Conservation (phyloP, 2,113 vertebrate genomes). For the Semnornis frantzii region DNA sequence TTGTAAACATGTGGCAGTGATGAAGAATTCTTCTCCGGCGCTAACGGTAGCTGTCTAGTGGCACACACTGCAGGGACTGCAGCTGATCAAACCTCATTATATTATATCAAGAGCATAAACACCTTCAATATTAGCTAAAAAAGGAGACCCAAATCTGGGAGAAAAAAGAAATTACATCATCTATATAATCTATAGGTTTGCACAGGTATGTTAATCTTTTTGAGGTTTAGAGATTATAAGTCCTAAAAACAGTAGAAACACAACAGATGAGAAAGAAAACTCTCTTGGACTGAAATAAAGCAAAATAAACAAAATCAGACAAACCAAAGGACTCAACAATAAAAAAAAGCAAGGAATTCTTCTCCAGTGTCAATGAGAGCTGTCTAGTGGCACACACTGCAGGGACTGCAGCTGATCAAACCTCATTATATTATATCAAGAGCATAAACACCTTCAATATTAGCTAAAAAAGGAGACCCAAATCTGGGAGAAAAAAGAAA, state of each 20-base stretch:
- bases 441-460: background rate
- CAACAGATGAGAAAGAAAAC: background rate
- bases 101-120: background rate
- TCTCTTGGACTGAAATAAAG: background rate
- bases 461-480: background rate
- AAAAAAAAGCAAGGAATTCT: too few species aligned
- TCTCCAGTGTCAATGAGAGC: background rate
- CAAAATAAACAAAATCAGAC: background rate
- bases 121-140: background rate
- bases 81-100: background rate
- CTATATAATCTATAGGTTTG: background rate
- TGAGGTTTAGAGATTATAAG: background rate
- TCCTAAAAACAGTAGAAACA: background rate
- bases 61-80: background rate
- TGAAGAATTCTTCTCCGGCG: background rate
- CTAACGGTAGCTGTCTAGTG: background rate
- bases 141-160: background rate
- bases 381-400: background rate
- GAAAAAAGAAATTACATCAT: background rate
- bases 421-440: background rate
- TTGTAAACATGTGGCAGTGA: constrained; percentile 39
- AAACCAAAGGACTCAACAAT: background rate
- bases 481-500: background rate
- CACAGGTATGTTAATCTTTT: background rate
- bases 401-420: background rate